Base-by-base conservation (phyloP, 2,888 invertebrate species). In the Allolobophora icterica region DNA sequence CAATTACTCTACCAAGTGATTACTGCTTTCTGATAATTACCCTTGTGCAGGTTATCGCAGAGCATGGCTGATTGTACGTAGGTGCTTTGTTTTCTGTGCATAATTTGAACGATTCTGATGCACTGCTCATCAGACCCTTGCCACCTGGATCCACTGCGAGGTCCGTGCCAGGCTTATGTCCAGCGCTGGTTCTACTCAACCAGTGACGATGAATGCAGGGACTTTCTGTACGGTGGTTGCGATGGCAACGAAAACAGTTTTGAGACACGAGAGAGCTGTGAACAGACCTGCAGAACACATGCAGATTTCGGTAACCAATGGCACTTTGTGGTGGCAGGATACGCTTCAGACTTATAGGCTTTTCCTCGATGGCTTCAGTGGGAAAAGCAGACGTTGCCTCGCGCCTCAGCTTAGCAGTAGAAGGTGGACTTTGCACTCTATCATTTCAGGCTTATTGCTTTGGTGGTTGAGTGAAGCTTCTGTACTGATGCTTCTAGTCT, bases 241-340 rank as follows among this genome's bases (percentile, higher is more conserved):
- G 97, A 98, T 91, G 99, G 98, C 89, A 99, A 98, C 94, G 97
- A 97, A 92, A 99, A 99, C 95, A 97, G 97, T 94, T 99, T 98
- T 95, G 97, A 97, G 92, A 97, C 97, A 0, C 87, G 89, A 84
- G 90, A 91, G 34, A 90, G 91, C 11, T 93, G 93, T 84, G 90
- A 91, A 34, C 84, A 87, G 5, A 30, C 71, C 5, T 92, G 92
- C 58, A 71, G 24, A 17, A 87, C 87, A 6, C 35, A 87, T 35
- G 87, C 87, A 35, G 87, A 87, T 38, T 87, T 87, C 38, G 87
- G 87, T 87, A 87, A 87, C 34, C n/a, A n/a, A 71, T n/a, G n/a
- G 71, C 71, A n/a, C 6, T 71, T n/a, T n/a, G 30, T 71, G 71
- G 71, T 71, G 71, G 71, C 11, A 13, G 71, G n/a, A 8, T 71